Base-by-base conservation (phyloP, 1,140 invertebrate species). In the Drosophila bipectinata region DNA sequence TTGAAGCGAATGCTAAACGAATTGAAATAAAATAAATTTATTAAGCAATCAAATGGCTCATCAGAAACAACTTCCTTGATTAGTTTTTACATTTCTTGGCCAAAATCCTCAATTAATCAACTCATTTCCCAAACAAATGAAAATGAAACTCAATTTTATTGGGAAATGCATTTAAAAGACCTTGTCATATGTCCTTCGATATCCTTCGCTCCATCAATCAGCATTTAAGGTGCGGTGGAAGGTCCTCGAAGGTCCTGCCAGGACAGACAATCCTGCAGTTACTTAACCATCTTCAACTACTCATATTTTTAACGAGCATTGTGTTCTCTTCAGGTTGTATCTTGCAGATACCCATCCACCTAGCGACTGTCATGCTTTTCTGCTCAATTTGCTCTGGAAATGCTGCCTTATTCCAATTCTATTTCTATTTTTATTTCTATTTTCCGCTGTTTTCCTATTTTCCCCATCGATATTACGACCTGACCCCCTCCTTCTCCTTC, bases 331-430 rank as follows among this genome's bases (percentile, higher is more conserved):
- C 39, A n/a, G 28, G 9, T 41, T 12, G 47, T 45, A 53, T 44
- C 61, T 45, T 12, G 34, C 34, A 56, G 58, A 62, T 34, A 74
- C 28, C 28, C 12, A 15, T 54, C 48, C 30, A 30, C 58, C 49
- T 37, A 21, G 49, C 59, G 24, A 32, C 44, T 15, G 44, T 3
- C 28, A 59, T 73, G 49, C 55, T 74, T 76, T 77, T 77, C 63
- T 69, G 72, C 74, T 77, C 74, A 76, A 77, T 77, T 77, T 77
- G 73, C 73, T 51, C 73, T 76, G 51, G 51, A 76, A 76, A 75
- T 68, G 72, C 59, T 73, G 37, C 48, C 48, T 39, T 48, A 14
- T 47, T 28, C 26, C 5, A 6, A 6, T 28, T 41, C 14, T 15
- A 7, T 44, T 10, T 9, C 3, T 14, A 2, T n/a, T 60, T 68